Evolutionary conservation across 1,140 invertebrate species (phyloP), one percentile per base, ranked within the genome.

Genomic region (Cyphomyrmex costatus): DNA sequence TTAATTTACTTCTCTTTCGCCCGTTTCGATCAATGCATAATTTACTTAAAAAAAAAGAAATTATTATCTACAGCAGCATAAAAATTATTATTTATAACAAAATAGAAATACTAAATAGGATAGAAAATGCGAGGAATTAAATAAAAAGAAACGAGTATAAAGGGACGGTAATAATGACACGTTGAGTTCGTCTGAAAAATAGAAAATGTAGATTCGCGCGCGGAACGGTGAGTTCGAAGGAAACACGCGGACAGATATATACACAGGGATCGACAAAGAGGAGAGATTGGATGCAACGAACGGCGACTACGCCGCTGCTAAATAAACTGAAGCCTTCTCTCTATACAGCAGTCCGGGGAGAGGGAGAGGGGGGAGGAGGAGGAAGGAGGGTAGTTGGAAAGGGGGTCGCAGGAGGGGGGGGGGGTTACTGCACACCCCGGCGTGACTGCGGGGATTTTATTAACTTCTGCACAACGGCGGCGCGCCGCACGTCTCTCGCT

Each of bases 361-460:
- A 10, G 10, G 16, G 51, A 21, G 21, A 42, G 56, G 10, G 30
- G 24, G 12, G 78, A 51, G 33, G 60, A 58, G 65, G 71, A 58
- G 36, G 61, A 36, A 19, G 53, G 7, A 21, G 53, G 19, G 10
- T 49, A 49, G 56, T 51, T n/a, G 76, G 77, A 70, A 77, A 85
- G 61, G 71, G 83, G 63, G 19, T 66, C 33, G 80, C 56, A 78
- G 46, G 46, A 79, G 87, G 77, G 79, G 46, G 46, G 76, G 87
- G 77, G 79, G 77, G 90, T 86, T 86, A 89, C 88, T 89, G 89
- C 89, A 89, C 91, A 86, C 65, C 84, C 86, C 91, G 86, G 87
- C 88, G 92, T 90, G 86, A 90, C 92, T 93, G 92, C 91, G 90
- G 92, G 93, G 94, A 95, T 95, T 95, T 95, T 95, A 95, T 95